Percentiles rank a stretch among this genome's conserved stretches.
These are phyloP conservation scores for Diabrotica undecimpunctata DNA, from an alignment of 1,140 invertebrate species.

Conservation along the genomic window DNA sequence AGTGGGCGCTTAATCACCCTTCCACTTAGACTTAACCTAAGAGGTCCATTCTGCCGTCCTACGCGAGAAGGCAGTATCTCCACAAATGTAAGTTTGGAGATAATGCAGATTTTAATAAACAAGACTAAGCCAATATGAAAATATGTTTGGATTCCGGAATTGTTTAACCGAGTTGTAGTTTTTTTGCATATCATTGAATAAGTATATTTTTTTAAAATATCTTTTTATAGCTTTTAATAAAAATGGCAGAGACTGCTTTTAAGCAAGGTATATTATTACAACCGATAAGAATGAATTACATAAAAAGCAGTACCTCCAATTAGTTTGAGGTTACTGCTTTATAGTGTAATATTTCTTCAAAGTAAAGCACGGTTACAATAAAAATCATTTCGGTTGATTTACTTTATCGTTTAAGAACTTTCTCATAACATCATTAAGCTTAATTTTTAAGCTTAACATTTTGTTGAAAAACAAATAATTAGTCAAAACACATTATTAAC, in stretches of 20 bases:
- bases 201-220: constrained; percentile 5
- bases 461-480: background rate
- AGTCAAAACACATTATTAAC: no score
- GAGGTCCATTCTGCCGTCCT: no score
- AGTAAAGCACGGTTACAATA: no score
- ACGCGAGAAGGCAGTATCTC: no score
- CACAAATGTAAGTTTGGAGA: constrained; percentile 9
- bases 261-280: constrained; percentile 9
- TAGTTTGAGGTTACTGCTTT: background rate
- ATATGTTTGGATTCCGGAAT: constrained; percentile 8
- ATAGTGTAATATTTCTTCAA: background rate
- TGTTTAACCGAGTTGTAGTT: constrained; percentile 7
- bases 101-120: constrained; percentile 14
- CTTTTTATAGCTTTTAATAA: background rate
- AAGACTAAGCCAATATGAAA: background rate
- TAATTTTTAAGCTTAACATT: background rate
- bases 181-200: constrained; percentile 3
- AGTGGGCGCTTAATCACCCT: no score
- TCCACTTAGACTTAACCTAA: no score
- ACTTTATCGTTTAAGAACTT: no score
- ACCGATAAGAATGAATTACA: constrained; percentile 3
- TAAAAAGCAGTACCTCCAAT: background rate
- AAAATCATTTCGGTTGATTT: no score
- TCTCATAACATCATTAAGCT: no score
- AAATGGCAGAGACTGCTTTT: constrained; percentile 8